A percentile compares a stretch with the other conserved stretches of the same genome.
These are phyloP conservation scores for Pachyrhynchus sulphureomaculatus DNA, from an alignment of 1,140 invertebrate genomes.

Conservation along the genomic window DNA sequence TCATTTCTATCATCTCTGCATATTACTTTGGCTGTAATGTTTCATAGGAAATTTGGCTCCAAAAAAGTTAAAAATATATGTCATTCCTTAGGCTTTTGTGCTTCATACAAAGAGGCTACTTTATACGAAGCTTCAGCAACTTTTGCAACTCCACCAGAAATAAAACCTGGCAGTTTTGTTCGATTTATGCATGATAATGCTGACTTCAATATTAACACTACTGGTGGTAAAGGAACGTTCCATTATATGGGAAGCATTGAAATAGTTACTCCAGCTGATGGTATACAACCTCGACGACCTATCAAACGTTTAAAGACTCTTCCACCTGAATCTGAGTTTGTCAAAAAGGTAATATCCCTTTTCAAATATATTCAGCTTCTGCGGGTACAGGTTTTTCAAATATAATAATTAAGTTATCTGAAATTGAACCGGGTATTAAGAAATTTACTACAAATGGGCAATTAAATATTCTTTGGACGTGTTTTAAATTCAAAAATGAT, in stretches of 20 bases:
- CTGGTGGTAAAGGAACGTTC: constrained; percentile 33
- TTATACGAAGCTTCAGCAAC: constrained; percentile 26
- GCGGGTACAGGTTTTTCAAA: constrained; percentile 21
- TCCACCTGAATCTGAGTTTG: constrained; percentile 18
- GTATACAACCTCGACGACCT: constrained; percentile 12
- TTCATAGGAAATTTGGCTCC: constrained; percentile 30
- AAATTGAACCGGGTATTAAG: constrained; percentile 11
- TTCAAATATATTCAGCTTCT: constrained; percentile 22
- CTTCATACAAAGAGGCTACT: constrained; percentile 26
- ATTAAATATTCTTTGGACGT: constrained; percentile 22
- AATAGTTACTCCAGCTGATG: constrained; percentile 21
- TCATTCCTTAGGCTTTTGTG: constrained; percentile 25
- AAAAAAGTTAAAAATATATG: constrained; percentile 29
- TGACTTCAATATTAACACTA: constrained; percentile 31
- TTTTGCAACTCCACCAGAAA: constrained; percentile 10
- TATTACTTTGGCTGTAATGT: constrained; percentile 23
- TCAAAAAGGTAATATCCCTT: constrained; percentile 19
- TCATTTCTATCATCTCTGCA: constrained; percentile 10
- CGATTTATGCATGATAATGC: constrained; percentile 37
- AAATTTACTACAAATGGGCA: constrained; percentile 3
- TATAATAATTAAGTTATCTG: neutral
- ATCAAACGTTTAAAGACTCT: constrained; percentile 17
- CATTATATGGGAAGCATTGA: constrained; percentile 36
- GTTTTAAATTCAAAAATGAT: constrained; percentile 21
- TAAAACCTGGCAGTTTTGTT: constrained; percentile 33